Conservation (phyloP, 2,888 invertebrate genomes). For the Ennomos erosarius region DNA sequence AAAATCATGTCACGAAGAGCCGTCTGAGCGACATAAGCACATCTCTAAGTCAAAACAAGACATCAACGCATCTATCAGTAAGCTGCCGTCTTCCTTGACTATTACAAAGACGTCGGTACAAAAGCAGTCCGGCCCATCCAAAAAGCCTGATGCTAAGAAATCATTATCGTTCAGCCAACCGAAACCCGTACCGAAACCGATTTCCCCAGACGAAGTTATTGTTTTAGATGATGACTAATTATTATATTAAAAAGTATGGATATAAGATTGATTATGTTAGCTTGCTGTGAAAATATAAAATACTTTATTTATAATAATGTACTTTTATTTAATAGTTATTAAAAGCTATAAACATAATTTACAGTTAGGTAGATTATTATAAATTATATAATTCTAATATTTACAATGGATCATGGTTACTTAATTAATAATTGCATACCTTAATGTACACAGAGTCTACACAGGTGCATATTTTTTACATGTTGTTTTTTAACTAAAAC, state of each 20-base stretch:
- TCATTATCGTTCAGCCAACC: slow-evolving; percentile 61
- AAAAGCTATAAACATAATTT: not conserved
- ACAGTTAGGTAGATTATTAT: slow-evolving; percentile 8
- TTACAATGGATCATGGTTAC: slow-evolving; percentile 25
- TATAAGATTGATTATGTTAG: not conserved
- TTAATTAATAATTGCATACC: slow-evolving; percentile 9
- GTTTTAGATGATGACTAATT: slow-evolving; percentile 76
- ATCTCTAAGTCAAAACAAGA: slow-evolving; percentile 46
- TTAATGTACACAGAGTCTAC: too few species aligned
- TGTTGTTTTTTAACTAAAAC: too few species aligned
- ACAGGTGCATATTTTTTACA: too few species aligned
- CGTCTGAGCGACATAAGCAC: slow-evolving; percentile 40
- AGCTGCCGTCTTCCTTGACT: slow-evolving; percentile 81
- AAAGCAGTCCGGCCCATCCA: slow-evolving; percentile 50
- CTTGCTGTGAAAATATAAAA: slow-evolving; percentile 8
- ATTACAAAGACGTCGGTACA: slow-evolving; percentile 75
- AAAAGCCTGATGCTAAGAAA: slow-evolving; percentile 69
- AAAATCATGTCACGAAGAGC: slow-evolving; percentile 34
- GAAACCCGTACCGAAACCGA: slow-evolving; percentile 67
- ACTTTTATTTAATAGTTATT: slow-evolving; percentile 34
- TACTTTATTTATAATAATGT: slow-evolving; percentile 24
- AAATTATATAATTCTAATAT: slow-evolving; percentile 30
- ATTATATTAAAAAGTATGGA: slow-evolving; percentile 3
- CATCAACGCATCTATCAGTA: slow-evolving; percentile 71
- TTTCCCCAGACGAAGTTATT: slow-evolving; percentile 73